Conservation (phyloP, 2,797 vertebrate genomes). For the Nannoperca obscura region DNA sequence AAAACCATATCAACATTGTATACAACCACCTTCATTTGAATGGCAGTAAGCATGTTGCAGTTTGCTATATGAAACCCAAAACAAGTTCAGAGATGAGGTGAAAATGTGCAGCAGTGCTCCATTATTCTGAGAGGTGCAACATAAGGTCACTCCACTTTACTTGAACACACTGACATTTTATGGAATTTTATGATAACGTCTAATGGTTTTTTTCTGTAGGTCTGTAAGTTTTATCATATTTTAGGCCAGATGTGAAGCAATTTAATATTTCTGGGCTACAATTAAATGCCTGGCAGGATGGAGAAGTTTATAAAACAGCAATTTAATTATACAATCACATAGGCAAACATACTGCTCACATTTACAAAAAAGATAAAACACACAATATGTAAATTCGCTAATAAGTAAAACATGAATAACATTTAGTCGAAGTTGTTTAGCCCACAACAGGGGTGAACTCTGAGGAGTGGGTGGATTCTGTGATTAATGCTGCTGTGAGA, state of each 20-base stretch:
- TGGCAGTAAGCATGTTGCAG: background rate
- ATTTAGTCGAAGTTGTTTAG: constrained; percentile 2
- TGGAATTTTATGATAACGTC: constrained; percentile 10
- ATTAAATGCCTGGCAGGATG: constrained; percentile 19
- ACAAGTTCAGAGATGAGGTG: background rate
- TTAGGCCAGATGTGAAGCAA: background rate
- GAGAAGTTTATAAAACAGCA: background rate
- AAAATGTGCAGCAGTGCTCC: background rate
- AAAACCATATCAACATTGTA: background rate
- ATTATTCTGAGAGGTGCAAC: background rate
- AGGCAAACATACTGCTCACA: background rate
- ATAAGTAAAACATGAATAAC: background rate
- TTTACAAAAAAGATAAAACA: background rate
- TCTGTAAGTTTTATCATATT: background rate
- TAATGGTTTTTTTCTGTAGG: background rate
- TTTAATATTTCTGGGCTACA: constrained; percentile 8
- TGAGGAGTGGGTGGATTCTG: constrained; percentile 42
- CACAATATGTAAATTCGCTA: background rate
- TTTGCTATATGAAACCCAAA: background rate
- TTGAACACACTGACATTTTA: constrained; percentile 5
- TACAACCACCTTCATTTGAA: background rate
- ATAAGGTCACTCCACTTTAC: background rate
- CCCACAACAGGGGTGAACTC: background rate
- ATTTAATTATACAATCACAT: constrained; percentile 9
- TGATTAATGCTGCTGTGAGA: constrained; percentile 18